Conservation (phyloP, 2,113 vertebrate genomes). For the Crotalus horridus region DNA sequence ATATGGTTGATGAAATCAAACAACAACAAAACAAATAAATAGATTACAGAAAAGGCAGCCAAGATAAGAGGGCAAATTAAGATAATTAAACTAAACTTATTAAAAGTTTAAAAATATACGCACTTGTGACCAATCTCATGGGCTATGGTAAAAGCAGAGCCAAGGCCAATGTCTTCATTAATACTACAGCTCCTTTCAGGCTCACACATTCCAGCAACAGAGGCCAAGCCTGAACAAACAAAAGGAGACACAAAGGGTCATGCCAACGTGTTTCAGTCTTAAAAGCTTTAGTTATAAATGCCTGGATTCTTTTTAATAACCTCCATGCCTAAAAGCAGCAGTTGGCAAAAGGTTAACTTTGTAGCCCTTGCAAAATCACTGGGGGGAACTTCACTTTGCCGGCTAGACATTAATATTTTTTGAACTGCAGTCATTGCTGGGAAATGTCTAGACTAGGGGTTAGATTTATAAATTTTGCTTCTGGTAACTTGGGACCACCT, state of each 20-base stretch:
- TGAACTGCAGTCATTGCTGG: constrained; percentile 82
- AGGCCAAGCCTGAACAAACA: constrained; percentile 93
- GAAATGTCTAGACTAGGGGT: constrained; percentile 92
- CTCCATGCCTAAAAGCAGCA: constrained; percentile 76
- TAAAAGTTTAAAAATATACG: constrained; percentile 76
- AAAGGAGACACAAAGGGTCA: constrained; percentile 83
- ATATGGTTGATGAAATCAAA: background rate
- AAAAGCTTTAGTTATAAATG: constrained; percentile 76
- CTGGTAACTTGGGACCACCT: constrained; percentile 90
- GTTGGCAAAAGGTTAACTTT: constrained; percentile 83
- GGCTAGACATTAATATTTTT: constrained; percentile 84
- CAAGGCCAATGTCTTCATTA: constrained; percentile 99
- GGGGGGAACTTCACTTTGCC: constrained; percentile 80
- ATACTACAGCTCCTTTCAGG: constrained; percentile 99
- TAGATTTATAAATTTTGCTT: constrained; percentile 93
- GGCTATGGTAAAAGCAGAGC: constrained; percentile 98
- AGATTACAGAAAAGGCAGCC: constrained; percentile 43
- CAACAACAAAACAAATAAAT: constrained; percentile 25
- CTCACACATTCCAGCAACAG: constrained; percentile 99
- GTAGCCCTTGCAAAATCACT: constrained; percentile 82
- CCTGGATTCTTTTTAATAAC: constrained; percentile 80
- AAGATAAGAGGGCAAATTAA: constrained; percentile 45
- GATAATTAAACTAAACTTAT: constrained; percentile 55
- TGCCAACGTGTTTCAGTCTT: constrained; percentile 82
- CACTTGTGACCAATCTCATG: constrained; percentile 99